A percentile compares a stretch with the other conserved stretches of the same genome.
Conservation (phyloP, 2,888 invertebrate species). For the Aethes cnicana region DNA sequence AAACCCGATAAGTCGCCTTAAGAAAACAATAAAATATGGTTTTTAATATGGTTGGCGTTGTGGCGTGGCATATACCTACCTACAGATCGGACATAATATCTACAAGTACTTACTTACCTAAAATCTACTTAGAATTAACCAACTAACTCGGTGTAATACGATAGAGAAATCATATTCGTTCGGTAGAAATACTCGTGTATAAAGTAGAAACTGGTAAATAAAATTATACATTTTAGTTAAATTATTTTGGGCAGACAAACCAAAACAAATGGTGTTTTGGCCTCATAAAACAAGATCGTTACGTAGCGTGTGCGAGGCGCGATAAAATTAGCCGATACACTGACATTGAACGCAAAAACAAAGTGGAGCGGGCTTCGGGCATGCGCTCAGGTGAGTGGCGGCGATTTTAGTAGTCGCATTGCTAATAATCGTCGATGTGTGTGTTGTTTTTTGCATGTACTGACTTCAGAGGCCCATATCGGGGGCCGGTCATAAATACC, state of each 20-base stretch:
- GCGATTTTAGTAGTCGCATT: slow-evolving; percentile 60
- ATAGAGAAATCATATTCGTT: no score
- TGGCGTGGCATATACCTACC: no score
- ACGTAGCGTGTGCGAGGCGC: slow-evolving; percentile 68
- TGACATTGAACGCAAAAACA: slow-evolving; percentile 82
- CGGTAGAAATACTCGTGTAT: no score
- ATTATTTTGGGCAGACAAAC: slow-evolving; percentile 61
- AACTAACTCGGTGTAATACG: no score
- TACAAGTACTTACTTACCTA: no score
- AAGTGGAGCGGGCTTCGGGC: slow-evolving; percentile 72
- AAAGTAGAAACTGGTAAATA: neutral
- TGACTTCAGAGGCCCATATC: slow-evolving; percentile 49
- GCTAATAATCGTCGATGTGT: slow-evolving; percentile 48
- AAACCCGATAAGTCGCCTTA: no score
- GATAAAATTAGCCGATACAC: slow-evolving; percentile 81
- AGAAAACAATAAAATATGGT: no score
- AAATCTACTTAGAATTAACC: no score
- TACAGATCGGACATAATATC: no score
- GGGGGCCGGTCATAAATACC: slow-evolving; percentile 47
- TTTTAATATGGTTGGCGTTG: no score
- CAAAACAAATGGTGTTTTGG: slow-evolving; percentile 76
- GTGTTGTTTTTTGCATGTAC: slow-evolving; percentile 39
- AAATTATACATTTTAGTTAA: slow-evolving; percentile 32
- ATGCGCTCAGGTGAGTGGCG: slow-evolving; percentile 64
- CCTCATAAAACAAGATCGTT: slow-evolving; percentile 72